Evolutionary conservation across 2,888 invertebrate species (phyloP).

Genomic region (Melieria picta): DNA sequence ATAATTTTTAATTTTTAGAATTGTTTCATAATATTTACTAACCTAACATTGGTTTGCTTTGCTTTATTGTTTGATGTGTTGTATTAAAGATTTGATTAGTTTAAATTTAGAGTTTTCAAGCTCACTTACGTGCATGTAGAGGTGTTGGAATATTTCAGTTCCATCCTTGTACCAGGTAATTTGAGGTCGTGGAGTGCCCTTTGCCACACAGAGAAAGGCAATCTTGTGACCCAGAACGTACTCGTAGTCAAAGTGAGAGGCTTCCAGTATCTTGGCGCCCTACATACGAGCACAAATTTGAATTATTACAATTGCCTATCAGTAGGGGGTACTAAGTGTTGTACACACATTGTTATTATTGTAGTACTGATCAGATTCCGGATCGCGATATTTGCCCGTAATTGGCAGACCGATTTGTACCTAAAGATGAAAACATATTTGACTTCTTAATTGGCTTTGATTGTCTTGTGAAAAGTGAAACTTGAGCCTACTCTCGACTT

Average conservation of each 20-base stretch:
- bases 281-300: constrained; percentile 57
- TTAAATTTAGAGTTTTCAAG: too few relatives aligned
- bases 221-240: constrained; percentile 95
- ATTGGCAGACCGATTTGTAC: constrained; percentile 88
- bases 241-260: constrained; percentile 93
- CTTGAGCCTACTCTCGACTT: constrained; percentile 75
- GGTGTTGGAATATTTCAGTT: constrained; percentile 89
- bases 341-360: constrained; percentile 79
- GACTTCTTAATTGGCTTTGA: too few relatives aligned
- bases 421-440: too few relatives aligned
- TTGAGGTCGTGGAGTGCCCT: constrained; percentile 88
- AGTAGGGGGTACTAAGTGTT: neutral
- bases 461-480: too few relatives aligned
- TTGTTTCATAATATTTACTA: too few relatives aligned
- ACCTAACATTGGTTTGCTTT: neutral
- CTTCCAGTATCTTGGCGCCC: constrained; percentile 90
- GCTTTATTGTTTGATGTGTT: too few relatives aligned
- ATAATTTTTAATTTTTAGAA: too few relatives aligned
- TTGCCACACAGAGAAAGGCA: constrained; percentile 90
- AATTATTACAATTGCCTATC: neutral
- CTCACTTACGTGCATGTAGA: constrained; percentile 84
- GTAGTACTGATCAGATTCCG: constrained; percentile 91
- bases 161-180: constrained; percentile 98
- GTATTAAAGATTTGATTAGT: neutral
- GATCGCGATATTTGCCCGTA: constrained; percentile 88